Conservation (phyloP, 2,797 vertebrate genomes). For the Pantherophis vulpinus region DNA sequence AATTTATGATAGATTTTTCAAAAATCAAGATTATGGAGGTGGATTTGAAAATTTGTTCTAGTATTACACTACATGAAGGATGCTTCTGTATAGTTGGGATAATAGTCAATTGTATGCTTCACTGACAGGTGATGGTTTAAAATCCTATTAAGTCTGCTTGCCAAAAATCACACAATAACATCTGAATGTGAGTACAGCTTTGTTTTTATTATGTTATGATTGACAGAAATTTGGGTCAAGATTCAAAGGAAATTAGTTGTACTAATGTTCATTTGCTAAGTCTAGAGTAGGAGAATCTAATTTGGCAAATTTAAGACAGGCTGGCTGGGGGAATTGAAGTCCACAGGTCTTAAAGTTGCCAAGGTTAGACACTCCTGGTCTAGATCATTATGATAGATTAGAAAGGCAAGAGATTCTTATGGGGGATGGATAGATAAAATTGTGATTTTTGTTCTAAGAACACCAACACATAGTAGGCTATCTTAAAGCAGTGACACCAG, state of each 20-base stretch:
- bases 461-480: constrained; percentile 8
- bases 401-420: neutral
- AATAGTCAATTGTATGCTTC: neutral
- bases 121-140: neutral
- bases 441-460: neutral
- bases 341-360: neutral
- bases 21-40: neutral
- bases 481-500: neutral
- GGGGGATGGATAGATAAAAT: rapidly evolving
- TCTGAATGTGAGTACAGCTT: neutral
- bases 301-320: neutral
- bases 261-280: neutral
- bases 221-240: neutral
- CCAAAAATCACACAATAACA: neutral
- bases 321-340: neutral
- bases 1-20: neutral
- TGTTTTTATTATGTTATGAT: neutral
- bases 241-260: neutral
- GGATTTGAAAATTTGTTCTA: neutral
- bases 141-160: neutral
- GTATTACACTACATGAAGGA: neutral
- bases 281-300: neutral
- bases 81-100: neutral
- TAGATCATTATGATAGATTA: neutral
- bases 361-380: neutral